Evolutionary conservation across 2,888 invertebrate species (phyloP), one percentile per base, ranked within the genome.

Genomic region (Pheosia gnoma): DNA sequence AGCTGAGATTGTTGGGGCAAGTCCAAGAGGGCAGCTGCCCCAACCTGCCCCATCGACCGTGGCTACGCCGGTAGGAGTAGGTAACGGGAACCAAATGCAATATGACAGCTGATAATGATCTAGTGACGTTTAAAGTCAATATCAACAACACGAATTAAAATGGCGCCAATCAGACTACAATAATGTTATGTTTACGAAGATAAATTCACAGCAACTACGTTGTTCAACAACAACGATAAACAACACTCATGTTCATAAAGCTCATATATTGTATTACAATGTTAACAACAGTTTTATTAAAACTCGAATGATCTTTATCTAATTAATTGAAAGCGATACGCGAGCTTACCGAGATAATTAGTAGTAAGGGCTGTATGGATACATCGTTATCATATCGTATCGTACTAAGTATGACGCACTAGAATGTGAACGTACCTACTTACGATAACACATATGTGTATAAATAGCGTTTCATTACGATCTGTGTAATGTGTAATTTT

Each of bases 281-380:
- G 57, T 57, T 57, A 57, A 57, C 63, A 66, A 66, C 62, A 62
- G 62, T 78, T 77, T 83, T 82, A 85, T 85, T 84, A 85, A 84
- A 85, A 84, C 71, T 67, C 65, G 67, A 70, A 68, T 72, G 75
- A 78, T 80, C 68, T 72, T 80, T 83, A 85, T 84, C 81, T 82
- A 85, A 88, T 86, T 87, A 85, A 90, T 89, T 83, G 80, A 74
- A 72, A 70, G 73, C 78, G 82, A 80, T 80, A 82, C 80, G 82
- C 77, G 76, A 78, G 78, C 81, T 82, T 79, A 80, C 73, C 80
- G 73, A 72, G 77, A 78, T 86, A 85, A 88, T 87, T 84, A 84
- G 81, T 79, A 72, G 78, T 76, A 72, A 70, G 82, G 77, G 75
- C 70, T 67, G 72, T 74, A 70, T 75, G 81, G 83, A 80, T 83